A percentile compares a stretch with the other conserved stretches of the same genome.
Evolutionary conservation across 2,113 vertebrate genomes (phyloP).

Genomic region (Apodemus speciosus): DNA sequence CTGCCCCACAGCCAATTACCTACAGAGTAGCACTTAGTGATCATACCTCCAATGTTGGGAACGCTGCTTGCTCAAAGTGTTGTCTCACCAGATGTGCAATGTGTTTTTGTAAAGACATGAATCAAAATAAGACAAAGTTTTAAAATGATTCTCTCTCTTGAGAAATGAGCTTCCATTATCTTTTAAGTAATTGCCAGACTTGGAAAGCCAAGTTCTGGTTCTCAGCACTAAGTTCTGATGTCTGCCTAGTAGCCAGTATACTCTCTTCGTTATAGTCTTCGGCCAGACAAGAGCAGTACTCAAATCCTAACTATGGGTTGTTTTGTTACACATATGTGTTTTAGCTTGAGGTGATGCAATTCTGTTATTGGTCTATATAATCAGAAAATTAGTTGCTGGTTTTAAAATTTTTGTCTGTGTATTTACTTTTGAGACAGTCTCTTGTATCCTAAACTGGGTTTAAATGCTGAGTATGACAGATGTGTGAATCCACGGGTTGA

Average conservation of each 20-base stretch:
- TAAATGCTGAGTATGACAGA: background rate
- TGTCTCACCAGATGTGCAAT: background rate
- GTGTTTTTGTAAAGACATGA: background rate
- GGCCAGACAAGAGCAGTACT: too few relatives aligned
- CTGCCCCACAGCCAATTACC: background rate
- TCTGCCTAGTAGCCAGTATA: too few relatives aligned
- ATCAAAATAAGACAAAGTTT: background rate
- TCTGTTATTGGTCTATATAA: background rate
- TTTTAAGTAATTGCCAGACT: background rate
- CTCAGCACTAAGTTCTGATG: background rate
- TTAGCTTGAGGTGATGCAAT: background rate
- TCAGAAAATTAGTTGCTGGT: background rate
- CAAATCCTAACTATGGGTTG: background rate
- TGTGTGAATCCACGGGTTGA: background rate
- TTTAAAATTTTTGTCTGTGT: background rate
- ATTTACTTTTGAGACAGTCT: background rate
- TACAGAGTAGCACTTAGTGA: background rate
- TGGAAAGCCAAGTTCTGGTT: too few relatives aligned
- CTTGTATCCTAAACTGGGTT: background rate
- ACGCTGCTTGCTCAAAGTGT: background rate
- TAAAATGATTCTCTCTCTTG: background rate
- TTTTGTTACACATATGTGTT: background rate
- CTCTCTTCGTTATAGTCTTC: background rate
- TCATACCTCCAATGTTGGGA: background rate
- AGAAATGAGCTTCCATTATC: background rate